Conservation (phyloP, 2,888 invertebrate species). For the Pollenia amentaria region DNA sequence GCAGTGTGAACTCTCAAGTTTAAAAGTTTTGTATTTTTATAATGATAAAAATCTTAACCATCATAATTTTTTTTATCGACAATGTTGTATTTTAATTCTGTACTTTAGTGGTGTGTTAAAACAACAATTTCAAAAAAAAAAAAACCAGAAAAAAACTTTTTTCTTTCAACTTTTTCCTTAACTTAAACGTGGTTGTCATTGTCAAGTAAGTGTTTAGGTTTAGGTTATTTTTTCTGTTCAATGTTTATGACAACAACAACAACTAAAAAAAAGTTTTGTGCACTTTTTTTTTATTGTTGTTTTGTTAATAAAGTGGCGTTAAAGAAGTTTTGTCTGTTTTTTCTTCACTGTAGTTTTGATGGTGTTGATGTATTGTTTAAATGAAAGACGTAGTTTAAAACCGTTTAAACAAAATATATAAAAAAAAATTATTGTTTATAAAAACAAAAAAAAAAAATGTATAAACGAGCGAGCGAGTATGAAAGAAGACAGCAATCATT, state of each 20-base stretch:
- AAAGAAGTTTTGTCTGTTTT: slow-evolving; percentile 68
- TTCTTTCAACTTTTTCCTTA: slow-evolving; percentile 62
- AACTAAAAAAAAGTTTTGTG: slow-evolving; percentile 59
- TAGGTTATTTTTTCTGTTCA: slow-evolving; percentile 54
- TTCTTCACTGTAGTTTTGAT: slow-evolving; percentile 61
- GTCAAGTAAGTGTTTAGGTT: slow-evolving; percentile 74
- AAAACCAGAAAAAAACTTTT: slow-evolving; percentile 42
- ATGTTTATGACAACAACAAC: slow-evolving; percentile 11
- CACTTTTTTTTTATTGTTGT: slow-evolving; percentile 63
- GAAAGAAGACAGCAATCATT: slow-evolving; percentile 63
- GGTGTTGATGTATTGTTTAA: slow-evolving; percentile 65
- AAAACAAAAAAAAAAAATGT: slow-evolving; percentile 63
- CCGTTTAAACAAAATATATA: slow-evolving; percentile 71
- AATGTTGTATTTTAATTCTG: slow-evolving; percentile 61
- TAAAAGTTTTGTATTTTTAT: slow-evolving; percentile 75
- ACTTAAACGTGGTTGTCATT: slow-evolving; percentile 73
- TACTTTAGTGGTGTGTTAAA: slow-evolving; percentile 63
- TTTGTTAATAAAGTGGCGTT: slow-evolving; percentile 73
- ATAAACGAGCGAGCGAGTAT: slow-evolving; percentile 58
- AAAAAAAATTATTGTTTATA: slow-evolving; percentile 76
- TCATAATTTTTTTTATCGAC: slow-evolving; percentile 68
- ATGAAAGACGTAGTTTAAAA: slow-evolving; percentile 72
- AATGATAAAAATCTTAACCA: slow-evolving; percentile 74
- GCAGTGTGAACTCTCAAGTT: slow-evolving; percentile 77
- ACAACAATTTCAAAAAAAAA: slow-evolving; percentile 61